These are phyloP conservation scores for Pogonomyrmex californicus DNA, from an alignment of 1,140 invertebrate species.

Conservation along the genomic window DNA sequence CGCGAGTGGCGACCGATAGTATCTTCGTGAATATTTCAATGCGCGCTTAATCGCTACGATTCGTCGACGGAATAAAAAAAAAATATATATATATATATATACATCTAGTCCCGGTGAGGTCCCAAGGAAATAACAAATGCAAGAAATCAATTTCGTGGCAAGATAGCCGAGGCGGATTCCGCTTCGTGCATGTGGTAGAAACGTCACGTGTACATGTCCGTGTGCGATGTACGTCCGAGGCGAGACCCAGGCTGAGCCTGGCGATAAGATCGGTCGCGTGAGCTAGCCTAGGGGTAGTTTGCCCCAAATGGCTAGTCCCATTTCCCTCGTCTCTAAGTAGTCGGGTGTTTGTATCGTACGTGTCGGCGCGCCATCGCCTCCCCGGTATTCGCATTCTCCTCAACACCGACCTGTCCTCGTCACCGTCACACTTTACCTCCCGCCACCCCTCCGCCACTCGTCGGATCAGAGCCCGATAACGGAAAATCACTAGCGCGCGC, in stretches of 20 bases:
- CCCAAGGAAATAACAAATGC: conserved; percentile 77
- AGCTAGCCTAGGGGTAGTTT: conserved; percentile 78
- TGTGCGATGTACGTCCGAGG: conserved; percentile 56
- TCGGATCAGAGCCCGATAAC: conserved; percentile 68
- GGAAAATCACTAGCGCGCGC: conserved; percentile 71
- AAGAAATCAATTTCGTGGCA: conserved; percentile 76
- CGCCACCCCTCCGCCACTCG: background rate
- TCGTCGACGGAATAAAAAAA: background rate
- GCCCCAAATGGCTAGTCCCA: conserved; percentile 79
- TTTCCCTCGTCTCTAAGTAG: conserved; percentile 80
- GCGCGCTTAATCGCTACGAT: conserved; percentile 53
- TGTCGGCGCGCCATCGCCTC: conserved; percentile 51
- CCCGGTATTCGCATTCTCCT: conserved; percentile 58
- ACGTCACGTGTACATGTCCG: conserved; percentile 34
- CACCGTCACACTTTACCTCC: conserved; percentile 36
- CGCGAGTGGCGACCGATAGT: conserved; percentile 36
- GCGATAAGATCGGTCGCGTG: conserved; percentile 83
- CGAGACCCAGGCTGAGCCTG: conserved; percentile 65
- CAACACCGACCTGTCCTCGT: conserved; percentile 46
- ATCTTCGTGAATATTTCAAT: conserved; percentile 58
- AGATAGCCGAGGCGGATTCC: conserved; percentile 61
- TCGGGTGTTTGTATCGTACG: conserved; percentile 73
- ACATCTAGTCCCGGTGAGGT: conserved; percentile 31
- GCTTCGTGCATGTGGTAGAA: conserved; percentile 16
- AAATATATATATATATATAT: background rate